Conservation (phyloP, 2,888 invertebrate genomes). For the Fragum sueziense region DNA sequence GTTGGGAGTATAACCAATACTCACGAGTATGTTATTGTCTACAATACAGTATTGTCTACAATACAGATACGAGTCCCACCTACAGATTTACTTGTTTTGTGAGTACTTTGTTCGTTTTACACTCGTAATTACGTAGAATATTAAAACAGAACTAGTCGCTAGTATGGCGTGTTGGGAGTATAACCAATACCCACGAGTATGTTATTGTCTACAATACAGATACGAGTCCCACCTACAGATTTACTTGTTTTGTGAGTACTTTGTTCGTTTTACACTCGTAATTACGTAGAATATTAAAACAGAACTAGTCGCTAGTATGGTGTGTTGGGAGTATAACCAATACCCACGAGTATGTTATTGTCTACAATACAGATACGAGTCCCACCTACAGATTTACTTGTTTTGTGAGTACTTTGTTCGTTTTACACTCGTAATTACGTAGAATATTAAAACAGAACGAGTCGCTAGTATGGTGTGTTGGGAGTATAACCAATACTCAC, state of each 20-base stretch:
- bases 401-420: slow-evolving; percentile 54
- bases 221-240: not conserved
- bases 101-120: too few relatives aligned
- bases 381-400: slow-evolving; percentile 48
- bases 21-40: slow-evolving; percentile 41
- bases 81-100: slow-evolving; percentile 52
- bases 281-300: too few relatives aligned
- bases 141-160: too few relatives aligned
- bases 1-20: slow-evolving; percentile 42
- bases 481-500: slow-evolving; percentile 39
- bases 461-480: slow-evolving; percentile 56
- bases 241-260: slow-evolving; percentile 9
- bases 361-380: not conserved
- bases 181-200: too few relatives aligned
- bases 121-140: too few relatives aligned
- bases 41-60: too few relatives aligned
- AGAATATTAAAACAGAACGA: too few relatives aligned
- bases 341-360: not conserved
- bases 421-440: too few relatives aligned
- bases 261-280: too few relatives aligned
- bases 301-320: too few relatives aligned
- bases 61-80: slow-evolving; percentile 35
- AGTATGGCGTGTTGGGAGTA: too few relatives aligned
- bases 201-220: not conserved
- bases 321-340: too few relatives aligned